A percentile compares a stretch with the other conserved stretches of the same genome.
phyloP scores from a whole-genome alignment of 2,797 vertebrate species.

The Micromesistius poutassou region DNA sequence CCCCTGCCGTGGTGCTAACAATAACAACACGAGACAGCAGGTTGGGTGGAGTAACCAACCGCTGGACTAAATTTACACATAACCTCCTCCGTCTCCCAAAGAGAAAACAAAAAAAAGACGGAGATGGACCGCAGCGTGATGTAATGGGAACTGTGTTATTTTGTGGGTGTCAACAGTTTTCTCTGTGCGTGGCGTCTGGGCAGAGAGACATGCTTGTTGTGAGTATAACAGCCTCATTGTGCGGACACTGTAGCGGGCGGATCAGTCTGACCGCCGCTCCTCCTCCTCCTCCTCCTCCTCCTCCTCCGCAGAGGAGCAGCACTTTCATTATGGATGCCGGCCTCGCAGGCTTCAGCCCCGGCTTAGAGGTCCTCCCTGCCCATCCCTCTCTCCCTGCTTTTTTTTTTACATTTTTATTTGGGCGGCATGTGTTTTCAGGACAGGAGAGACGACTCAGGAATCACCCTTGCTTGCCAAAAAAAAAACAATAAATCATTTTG shows the following conservation, averaged over 20 bases:
- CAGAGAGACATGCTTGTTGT: constrained; percentile 65
- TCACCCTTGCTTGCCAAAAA: constrained; percentile 65
- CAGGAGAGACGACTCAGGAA: constrained; percentile 69
- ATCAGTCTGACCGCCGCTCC: constrained; percentile 67
- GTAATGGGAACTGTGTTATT: constrained; percentile 79
- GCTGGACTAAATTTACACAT: constrained; percentile 68
- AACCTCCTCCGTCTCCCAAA: constrained; percentile 39
- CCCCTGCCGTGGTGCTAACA: constrained; percentile 48
- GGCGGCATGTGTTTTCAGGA: constrained; percentile 73
- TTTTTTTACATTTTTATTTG: constrained; percentile 60
- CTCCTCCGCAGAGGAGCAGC: constrained; percentile 41
- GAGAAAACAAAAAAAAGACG: neutral
- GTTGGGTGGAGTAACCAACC: constrained; percentile 69
- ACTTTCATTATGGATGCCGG: constrained; percentile 69
- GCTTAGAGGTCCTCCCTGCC: constrained; percentile 63
- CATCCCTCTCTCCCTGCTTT: constrained; percentile 49
- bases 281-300: constrained; percentile 61
- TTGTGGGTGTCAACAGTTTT: constrained; percentile 79
- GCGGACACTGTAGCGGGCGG: constrained; percentile 57
- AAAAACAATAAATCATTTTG: constrained; percentile 66
- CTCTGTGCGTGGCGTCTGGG: constrained; percentile 63
- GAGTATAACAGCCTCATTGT: constrained; percentile 78
- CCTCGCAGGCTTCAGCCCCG: constrained; percentile 58
- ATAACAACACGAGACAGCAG: constrained; percentile 58
- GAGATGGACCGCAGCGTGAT: constrained; percentile 66